phyloP scores from a whole-genome alignment of 1,140 invertebrate species.

The Drosophila setifemur region DNA sequence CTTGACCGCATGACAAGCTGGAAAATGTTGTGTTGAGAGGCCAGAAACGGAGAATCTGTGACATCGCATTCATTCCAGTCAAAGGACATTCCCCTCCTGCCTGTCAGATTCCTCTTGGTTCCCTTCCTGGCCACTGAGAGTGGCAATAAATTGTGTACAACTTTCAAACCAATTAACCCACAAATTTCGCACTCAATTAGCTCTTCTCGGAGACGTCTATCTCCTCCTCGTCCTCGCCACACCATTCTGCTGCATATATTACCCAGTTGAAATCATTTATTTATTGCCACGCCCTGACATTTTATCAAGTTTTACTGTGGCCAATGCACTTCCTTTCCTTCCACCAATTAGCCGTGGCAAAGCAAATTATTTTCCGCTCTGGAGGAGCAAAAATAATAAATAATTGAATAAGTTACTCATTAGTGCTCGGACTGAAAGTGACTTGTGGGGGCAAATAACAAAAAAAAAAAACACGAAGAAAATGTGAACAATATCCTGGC shows the following conservation, averaged over 20 bases:
- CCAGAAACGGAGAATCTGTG: background rate
- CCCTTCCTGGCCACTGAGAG: slow-evolving; percentile 22
- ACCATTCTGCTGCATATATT: background rate
- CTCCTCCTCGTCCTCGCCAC: slow-evolving; percentile 10
- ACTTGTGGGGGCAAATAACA: slow-evolving; percentile 6
- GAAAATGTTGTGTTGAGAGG: slow-evolving; percentile 50
- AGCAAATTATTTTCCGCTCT: slow-evolving; percentile 55
- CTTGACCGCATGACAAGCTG: slow-evolving; percentile 72
- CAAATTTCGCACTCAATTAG: slow-evolving; percentile 74
- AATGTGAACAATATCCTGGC: slow-evolving; percentile 24
- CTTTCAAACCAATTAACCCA: slow-evolving; percentile 68
- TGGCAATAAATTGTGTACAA: slow-evolving; percentile 54
- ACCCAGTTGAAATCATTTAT: slow-evolving; percentile 37
- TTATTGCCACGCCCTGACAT: slow-evolving; percentile 33
- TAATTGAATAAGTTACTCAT: slow-evolving; percentile 80
- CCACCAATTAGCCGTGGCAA: slow-evolving; percentile 60
- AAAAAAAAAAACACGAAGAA: background rate
- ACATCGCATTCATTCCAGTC: slow-evolving; percentile 13
- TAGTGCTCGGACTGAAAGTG: slow-evolving; percentile 26
- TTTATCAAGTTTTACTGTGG: slow-evolving; percentile 37
- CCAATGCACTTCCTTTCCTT: slow-evolving; percentile 34
- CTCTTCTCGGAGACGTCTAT: slow-evolving; percentile 3
- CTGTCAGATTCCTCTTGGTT: background rate
- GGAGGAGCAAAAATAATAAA: slow-evolving; percentile 56
- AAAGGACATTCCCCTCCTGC: background rate